phyloP scores from a whole-genome alignment of 2,888 invertebrate genomes.

The Aphidoletes aphidimyza region DNA sequence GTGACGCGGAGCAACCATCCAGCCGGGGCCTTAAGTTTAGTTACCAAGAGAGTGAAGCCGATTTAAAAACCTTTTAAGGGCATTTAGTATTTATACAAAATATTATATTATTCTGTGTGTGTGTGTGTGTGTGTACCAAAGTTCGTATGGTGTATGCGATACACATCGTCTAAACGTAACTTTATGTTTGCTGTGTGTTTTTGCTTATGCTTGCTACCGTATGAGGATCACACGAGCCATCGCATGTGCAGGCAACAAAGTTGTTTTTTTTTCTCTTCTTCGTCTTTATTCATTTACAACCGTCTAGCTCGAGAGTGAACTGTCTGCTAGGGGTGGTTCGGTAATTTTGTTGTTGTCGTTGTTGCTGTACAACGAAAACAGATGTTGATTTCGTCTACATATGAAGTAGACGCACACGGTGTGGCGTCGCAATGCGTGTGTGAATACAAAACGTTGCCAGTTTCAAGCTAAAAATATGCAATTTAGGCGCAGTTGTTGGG shows the following conservation, averaged over 20 bases:
- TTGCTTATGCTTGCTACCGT: neutral
- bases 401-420: neutral
- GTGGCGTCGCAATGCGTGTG: neutral
- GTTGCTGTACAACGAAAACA: neutral
- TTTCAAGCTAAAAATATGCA: too few relatives aligned
- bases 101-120: constrained; percentile 29
- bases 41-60: neutral
- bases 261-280: neutral
- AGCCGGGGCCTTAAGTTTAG: too few relatives aligned
- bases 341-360: too few relatives aligned
- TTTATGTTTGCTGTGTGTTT: constrained; percentile 9
- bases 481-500: constrained; percentile 38
- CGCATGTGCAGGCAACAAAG: constrained; percentile 20
- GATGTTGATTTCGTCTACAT: constrained; percentile 27
- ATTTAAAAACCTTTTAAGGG: constrained; percentile 50
- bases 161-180: neutral
- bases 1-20: neutral
- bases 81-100: constrained; percentile 17
- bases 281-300: neutral
- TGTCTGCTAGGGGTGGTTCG: constrained; percentile 35
- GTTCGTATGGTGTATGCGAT: neutral
- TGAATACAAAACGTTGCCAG: neutral
- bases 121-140: neutral
- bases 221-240: neutral
- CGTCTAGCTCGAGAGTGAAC: neutral